Evolutionary conservation across 2,888 invertebrate species (phyloP), one percentile per base, ranked within the genome.

Genomic region (Luffia ferchaultella): DNA sequence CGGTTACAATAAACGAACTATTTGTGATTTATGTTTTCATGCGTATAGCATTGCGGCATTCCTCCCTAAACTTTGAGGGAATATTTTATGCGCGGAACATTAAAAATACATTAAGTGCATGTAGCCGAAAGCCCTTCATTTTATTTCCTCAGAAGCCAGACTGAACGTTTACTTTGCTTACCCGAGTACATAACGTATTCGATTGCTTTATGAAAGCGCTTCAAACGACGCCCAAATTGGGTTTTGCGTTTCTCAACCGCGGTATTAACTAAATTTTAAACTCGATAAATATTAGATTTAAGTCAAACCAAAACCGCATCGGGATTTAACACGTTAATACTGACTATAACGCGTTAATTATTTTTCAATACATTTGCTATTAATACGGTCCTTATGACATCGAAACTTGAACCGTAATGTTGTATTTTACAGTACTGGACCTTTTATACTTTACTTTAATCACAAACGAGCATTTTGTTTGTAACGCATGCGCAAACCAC

Each of bases 31-130:
- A n/a, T 30, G 30, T 7, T 30, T 30, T 3, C 12, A 7, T 30
- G 12, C 30, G 30, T 12, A 12, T 12, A 12, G 30, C 30, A 12
- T 30, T 30, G 30, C 30, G 30, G 30, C 30, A 12, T 12, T 30
- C 30, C 3, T 12, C 30, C 30, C 5, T 12, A 30, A 30, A 30
- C 30, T 30, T 30, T 12, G 12, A 12, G 30, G 30, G 12, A 30
- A 43, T 43, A 48, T 40, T 48, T 48, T 43, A 43, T 49, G 43
- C 20, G 43, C 18, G 49, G 54, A 57, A 61, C 66, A 65, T 67
- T 67, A 63, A 63, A 67, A 67, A 64, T 62, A 61, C 65, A 64
- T 67, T 65, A 62, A 63, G 56, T 57, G 57, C 55, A 51, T 56
- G 57, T 60, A 57, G 48, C 56, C 19, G 49, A 49, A 43, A 49